Conservation (phyloP, 2,888 invertebrate species). For the Schizotus pectinicornis region DNA sequence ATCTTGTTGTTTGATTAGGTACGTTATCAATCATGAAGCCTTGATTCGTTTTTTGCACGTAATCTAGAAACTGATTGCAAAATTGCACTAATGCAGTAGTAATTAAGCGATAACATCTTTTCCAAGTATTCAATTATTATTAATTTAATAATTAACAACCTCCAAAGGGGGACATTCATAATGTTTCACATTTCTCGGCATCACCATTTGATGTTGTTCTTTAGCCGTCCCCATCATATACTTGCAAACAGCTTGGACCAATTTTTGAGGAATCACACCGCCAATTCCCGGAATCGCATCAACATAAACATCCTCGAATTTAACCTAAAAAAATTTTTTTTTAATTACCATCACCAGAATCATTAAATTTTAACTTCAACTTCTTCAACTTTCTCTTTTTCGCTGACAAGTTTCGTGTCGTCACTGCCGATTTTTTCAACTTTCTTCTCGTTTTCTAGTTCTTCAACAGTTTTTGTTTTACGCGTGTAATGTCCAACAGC, state of each 20-base stretch:
- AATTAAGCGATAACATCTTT: no score
- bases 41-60: no score
- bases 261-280: constrained; percentile 59
- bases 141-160: constrained; percentile 36
- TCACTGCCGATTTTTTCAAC: constrained; percentile 8
- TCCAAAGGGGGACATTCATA: constrained; percentile 73
- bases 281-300: constrained; percentile 69
- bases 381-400: constrained; percentile 9
- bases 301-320: constrained; percentile 49
- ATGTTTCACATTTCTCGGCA: constrained; percentile 74
- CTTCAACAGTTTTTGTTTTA: background rate
- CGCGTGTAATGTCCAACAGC: constrained; percentile 33
- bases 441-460: background rate
- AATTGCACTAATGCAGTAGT: no score
- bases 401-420: background rate
- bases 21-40: no score
- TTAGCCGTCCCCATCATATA: constrained; percentile 63
- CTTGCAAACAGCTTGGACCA: constrained; percentile 61
- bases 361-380: background rate
- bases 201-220: constrained; percentile 69
- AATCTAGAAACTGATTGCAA: no score
- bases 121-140: no score
- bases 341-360: background rate
- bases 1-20: no score
- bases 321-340: constrained; percentile 33